Conservation (phyloP, 2,113 vertebrate species). For the Ascaphus truei region DNA sequence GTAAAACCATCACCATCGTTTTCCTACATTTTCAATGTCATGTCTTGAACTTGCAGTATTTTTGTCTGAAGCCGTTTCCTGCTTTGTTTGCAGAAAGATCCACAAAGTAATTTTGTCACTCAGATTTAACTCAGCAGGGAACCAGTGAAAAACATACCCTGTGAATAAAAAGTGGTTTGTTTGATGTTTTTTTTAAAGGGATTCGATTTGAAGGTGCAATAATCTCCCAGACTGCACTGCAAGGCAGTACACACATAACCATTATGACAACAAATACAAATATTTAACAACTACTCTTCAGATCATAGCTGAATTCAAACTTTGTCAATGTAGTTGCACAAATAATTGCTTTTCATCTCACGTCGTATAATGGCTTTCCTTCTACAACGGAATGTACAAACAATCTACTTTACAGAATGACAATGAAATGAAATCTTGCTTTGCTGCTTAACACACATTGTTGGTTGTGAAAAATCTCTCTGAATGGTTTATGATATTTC, state of each 20-base stretch:
- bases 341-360: too few species aligned
- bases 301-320: neutral
- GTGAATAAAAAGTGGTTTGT: conserved; percentile 42
- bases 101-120: conserved; percentile 26
- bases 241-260: neutral
- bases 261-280: neutral
- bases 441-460: too few species aligned
- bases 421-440: too few species aligned
- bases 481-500: too few species aligned
- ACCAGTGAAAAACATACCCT: conserved; percentile 34
- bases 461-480: too few species aligned
- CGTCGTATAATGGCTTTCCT: too few species aligned
- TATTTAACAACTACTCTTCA: neutral
- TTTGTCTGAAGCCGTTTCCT: conserved; percentile 35
- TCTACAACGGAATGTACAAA: too few species aligned
- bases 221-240: conserved; percentile 27
- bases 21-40: conserved; percentile 45
- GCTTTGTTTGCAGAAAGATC: conserved; percentile 28
- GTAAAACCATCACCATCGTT: conserved; percentile 42
- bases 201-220: conserved; percentile 39
- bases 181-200: conserved; percentile 42
- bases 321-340: neutral
- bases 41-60: conserved; percentile 38
- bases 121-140: conserved; percentile 38
- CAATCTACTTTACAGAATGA: too few species aligned